A percentile compares a stretch with the other conserved stretches of the same genome.
Evolutionary conservation across 2,797 vertebrate genomes (phyloP).

Genomic region (Bryconaethiops microstoma): DNA sequence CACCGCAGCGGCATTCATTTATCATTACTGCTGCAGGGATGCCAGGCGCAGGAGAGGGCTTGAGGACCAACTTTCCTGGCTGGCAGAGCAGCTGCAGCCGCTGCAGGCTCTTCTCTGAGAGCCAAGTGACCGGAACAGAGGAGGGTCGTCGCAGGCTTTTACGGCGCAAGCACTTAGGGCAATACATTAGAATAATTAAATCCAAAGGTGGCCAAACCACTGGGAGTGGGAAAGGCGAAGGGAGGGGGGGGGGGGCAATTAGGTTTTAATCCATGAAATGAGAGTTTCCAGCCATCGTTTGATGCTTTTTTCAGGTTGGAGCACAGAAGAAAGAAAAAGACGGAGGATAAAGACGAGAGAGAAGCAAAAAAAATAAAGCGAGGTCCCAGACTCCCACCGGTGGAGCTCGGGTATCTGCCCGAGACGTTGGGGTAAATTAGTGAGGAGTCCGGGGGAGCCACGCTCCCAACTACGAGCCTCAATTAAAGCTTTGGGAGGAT

Average conservation of each 20-base stretch:
- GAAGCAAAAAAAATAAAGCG: not conserved
- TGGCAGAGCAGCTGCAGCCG: constrained; percentile 65
- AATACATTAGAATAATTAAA: constrained; percentile 82
- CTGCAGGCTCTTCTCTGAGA: constrained; percentile 61
- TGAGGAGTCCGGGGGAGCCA: constrained; percentile 22
- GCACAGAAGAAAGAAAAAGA: constrained; percentile 20
- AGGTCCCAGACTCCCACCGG: not conserved
- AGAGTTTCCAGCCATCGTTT: constrained; percentile 58
- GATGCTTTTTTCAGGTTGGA: constrained; percentile 61
- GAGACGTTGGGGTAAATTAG: constrained; percentile 48
- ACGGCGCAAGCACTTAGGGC: constrained; percentile 76
- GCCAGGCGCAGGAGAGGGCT: constrained; percentile 7
- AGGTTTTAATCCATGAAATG: constrained; percentile 69
- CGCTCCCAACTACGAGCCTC: constrained; percentile 40
- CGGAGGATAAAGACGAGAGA: not conserved
- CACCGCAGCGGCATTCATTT: constrained; percentile 8
- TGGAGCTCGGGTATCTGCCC: constrained; percentile 21
- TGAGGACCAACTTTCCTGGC: constrained; percentile 66
- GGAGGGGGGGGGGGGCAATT: constrained; percentile 69
- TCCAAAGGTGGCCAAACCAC: constrained; percentile 75
- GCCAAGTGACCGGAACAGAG: constrained; percentile 52
- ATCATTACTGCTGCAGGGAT: constrained; percentile 6
- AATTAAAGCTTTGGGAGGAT: constrained; percentile 55
- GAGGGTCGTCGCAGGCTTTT: constrained; percentile 70
- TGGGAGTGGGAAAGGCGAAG: constrained; percentile 30